Evolutionary conservation across 2,113 vertebrate species (phyloP), one percentile per base, ranked within the genome.

Genomic region (Centropristis striata): DNA sequence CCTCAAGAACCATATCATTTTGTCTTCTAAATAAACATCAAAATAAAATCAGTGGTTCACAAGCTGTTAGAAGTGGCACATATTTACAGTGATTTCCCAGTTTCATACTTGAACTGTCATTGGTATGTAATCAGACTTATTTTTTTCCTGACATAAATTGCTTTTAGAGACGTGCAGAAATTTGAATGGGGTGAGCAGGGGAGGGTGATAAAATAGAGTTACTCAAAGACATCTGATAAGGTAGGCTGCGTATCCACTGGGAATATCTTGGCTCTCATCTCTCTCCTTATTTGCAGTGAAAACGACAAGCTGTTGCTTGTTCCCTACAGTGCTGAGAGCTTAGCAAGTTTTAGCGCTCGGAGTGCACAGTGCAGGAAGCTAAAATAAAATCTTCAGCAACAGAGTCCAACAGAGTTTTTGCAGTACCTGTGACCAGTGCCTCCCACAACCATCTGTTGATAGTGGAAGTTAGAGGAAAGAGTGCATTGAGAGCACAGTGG

Each of bases 391-490:
- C 75, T 57, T 47, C 64, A 73, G 77, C 44, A 61, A 54, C 27
- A 50, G 46, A 42, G 57, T 57, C 41, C 20, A 28, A 25, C 50
- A 3, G 47, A 71, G 9, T 50, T 44, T 69, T 65, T 68, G 36
- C 58, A 54, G 28, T 68, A 84, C 60, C 39, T 80, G 73, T 70
- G 59, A 81, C 80, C 44, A 66, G 46, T 59, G 53, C 57, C 68
- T 72, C 59, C 88, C 61, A 81, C 75, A 55, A 53, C 65, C 78
- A 79, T 88, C 77, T 91, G 81, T 42, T 79, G 65, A 55, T 71
- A 58, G 50, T 67, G 60, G 42, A 76, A 81, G 73, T 64, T 60
- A 39, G 32, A 78, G 44, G 7, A 44, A 65, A 55, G 44, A n/a
- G 8, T 54, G 28, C 36, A 25, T 20, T 12, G 2, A 49, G 70